Evolutionary conservation across 2,797 vertebrate genomes (phyloP).

Genomic region (Sebastes matsubarae): DNA sequence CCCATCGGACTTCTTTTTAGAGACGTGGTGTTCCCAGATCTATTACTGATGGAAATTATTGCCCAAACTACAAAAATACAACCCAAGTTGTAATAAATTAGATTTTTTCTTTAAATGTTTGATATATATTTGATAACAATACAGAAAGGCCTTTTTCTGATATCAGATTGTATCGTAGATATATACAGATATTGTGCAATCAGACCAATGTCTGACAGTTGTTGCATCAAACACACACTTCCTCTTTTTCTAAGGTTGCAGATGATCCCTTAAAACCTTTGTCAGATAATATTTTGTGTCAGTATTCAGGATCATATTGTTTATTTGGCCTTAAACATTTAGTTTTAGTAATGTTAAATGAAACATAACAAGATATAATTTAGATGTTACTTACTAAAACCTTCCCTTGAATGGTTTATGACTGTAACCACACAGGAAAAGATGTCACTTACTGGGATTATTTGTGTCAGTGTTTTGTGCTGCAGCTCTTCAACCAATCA

Average conservation of each 20-base stretch:
- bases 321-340: neutral
- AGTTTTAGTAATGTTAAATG: neutral
- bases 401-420: neutral
- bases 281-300: neutral
- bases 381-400: neutral
- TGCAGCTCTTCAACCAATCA: neutral
- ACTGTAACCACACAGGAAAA: neutral
- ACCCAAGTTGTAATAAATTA: neutral
- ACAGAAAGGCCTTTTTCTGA: neutral
- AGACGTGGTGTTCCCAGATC: neutral
- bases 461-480: neutral
- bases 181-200: neutral
- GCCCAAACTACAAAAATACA: neutral
- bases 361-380: neutral
- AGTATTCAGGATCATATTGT: neutral
- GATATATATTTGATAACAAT: neutral
- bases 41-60: neutral
- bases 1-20: neutral
- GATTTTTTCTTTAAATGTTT: neutral
- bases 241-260: neutral
- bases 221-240: neutral
- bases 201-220: neutral
- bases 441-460: neutral
- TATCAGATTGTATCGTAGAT: neutral
- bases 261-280: neutral